Base-by-base conservation (phyloP, 2,888 invertebrate genomes). In the Chymomyza amoena region DNA sequence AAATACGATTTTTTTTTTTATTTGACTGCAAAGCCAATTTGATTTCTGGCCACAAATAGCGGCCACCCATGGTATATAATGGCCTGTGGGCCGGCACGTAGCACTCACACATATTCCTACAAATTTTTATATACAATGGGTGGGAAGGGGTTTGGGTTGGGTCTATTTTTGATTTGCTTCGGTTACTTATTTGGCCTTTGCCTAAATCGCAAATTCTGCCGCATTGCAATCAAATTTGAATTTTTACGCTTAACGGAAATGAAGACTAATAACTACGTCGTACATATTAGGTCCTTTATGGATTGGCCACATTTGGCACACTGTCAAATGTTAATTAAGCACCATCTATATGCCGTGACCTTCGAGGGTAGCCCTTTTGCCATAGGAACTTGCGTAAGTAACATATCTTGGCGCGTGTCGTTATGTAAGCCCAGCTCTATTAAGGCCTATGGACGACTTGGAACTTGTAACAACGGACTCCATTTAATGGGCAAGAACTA, bases 221-320 rank as follows among this genome's bases (percentile, higher is more conserved):
- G 87, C 87, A 88, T 80, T 81, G 86, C 77, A 87, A 86, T 84
- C 76, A 83, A 87, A 86, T 86, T 86, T 86, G 88, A 88, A 86
- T 86, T 86, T 86, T 83, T 78, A 87, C 75, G 82, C 69, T 73
- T 56, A 77, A 68, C 77, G 87, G 84, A 84, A 84, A 79, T 77
- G 81, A 79, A 79, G 77, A 73, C 79, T 76, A 81, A 85, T 80
- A 85, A 78, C 61, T 70, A 66, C 62, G 45, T 57, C 51, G 64
- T 73, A 72, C 70, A 13, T 45, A 45, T 45, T 45, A 45, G 39
- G 54, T 45, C 67, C 61, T 50, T 54, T 54, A 18, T 16, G 61
- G 64, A 68, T 39, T 45, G 39, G 13, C 39, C 13, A 45, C 39
- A 45, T 45, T 45, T 80, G 72, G 68, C 28, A 72, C 70, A 28